A percentile compares a stretch with the other conserved stretches of the same genome.
These are phyloP conservation scores for Charaxes varanes DNA, from an alignment of 1,140 invertebrate species.

Conservation along the genomic window DNA sequence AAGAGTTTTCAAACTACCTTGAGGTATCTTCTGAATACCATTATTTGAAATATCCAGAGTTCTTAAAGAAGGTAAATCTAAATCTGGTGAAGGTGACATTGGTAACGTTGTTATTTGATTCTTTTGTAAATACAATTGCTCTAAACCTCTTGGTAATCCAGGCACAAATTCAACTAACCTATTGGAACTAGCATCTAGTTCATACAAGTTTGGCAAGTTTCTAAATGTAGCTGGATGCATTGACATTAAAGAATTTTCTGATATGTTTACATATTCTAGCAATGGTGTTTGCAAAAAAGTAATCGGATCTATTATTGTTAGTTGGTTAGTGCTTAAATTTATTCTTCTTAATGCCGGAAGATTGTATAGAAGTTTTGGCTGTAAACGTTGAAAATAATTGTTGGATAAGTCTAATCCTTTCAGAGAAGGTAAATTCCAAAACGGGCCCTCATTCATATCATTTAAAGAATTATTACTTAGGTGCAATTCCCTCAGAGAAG, in stretches of 20 bases:
- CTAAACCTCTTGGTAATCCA: constrained; percentile 83
- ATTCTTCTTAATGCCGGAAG: constrained; percentile 84
- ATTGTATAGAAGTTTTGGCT: constrained; percentile 82
- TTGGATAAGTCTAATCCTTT: constrained; percentile 87
- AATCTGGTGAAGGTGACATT: constrained; percentile 76
- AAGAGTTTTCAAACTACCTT: constrained; percentile 80
- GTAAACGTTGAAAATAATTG: constrained; percentile 83
- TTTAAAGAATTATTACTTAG: constrained; percentile 86
- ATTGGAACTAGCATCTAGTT: constrained; percentile 87
- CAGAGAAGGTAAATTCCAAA: constrained; percentile 87
- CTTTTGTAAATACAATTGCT: constrained; percentile 83
- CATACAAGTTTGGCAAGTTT: constrained; percentile 82
- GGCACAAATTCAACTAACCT: constrained; percentile 81
- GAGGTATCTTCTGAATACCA: constrained; percentile 80
- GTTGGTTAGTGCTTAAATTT: constrained; percentile 86
- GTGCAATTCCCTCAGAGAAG: constrained; percentile 85
- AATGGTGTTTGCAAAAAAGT: constrained; percentile 82
- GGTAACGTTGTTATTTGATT: constrained; percentile 84
- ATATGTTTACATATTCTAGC: constrained; percentile 86
- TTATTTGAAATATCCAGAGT: constrained; percentile 86
- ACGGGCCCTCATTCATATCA: constrained; percentile 78
- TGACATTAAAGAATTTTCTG: constrained; percentile 80
- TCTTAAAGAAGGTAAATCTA: constrained; percentile 81
- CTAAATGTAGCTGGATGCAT: constrained; percentile 84
- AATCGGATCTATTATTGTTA: constrained; percentile 81